Base-by-base conservation (phyloP, 1,140 invertebrate genomes). In the Olivierus martensii region DNA sequence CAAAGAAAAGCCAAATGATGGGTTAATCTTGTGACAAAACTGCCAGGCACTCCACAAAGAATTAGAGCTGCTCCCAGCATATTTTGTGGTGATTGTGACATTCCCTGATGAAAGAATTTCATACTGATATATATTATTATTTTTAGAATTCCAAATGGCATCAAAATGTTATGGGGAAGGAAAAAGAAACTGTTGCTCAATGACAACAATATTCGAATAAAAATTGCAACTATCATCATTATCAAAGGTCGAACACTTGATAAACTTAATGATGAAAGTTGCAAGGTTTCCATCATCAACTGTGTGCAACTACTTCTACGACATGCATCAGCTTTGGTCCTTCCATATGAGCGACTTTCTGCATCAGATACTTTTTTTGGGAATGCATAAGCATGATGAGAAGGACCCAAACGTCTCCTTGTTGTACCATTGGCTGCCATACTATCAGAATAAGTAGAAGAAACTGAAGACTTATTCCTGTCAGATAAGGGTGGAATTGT, bases 321-420 rank as follows among this genome's bases (percentile, higher is more conserved):
- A 5, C 55, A 46, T 28, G 18, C 38, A 42, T 56, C 55, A 21
- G 41, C 34, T 35, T 49, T 49, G 17, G 50, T 49, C 45, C 51
- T 39, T 1, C 50, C 47, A n/a, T 51, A 52, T 21, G 50, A 52
- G 6, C 55, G 36, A 4, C 44, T 52, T 46, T 56, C 55, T 38
- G 55, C 55, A 56, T 52, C 51, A 15, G 55, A 56, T 19, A 56
- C 50, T 49, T 56, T 56, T 44, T 56, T 56, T 15, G 55, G 55
- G 39, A 56, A 56, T 28, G 41, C 22, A 39, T 56, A 52, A 15
- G 34, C 18, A 46, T 52, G 46, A 35, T 46, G 19, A 35, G 49
- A 18, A 11, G 44, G 37, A 48, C 34, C 17, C 11, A 46, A 46
- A 43, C 34, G 14, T 17, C 45, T 49, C 48, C 51, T 56, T n/a